Evolutionary conservation across 1,140 invertebrate genomes (phyloP), one percentile per base, ranked within the genome.

Genomic region (Protaetia brevitarsis): DNA sequence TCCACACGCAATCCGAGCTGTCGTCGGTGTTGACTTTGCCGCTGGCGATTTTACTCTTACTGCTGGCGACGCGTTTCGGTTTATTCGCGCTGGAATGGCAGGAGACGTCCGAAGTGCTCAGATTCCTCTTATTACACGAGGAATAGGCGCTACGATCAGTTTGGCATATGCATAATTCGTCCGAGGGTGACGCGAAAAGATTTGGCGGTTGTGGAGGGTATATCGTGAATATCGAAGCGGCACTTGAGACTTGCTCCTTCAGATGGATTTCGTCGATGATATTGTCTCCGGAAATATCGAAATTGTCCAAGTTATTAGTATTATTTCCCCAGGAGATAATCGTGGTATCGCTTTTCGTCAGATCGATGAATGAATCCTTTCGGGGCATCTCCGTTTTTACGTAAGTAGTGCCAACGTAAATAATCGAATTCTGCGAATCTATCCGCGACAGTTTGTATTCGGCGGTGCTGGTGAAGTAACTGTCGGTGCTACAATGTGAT

Each of bases 151-250:
- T 7, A 2, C n/a, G 21, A 36, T 3, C 31, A 2, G 2, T 29
- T 36, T 23, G 31, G 23, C 13, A 62, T 10, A 62, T 21, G 21
- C 60, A 62, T 5, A 62, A 36, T 21, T 62, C 60, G 5, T 62
- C 60, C 1, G 60, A 62, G 6, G 60, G 60, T 11, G 29, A 34
- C 3, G 60, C 16, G 31, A 62, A 62, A 3, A 62, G 13, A 16
- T 36, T 62, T 36, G 19, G 60, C n/a, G 60, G 19, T 36, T 62
- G 27, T 10, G 60, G 60, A 23, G 60, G 60, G 19, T 21, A 62
- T 11, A 62, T 62, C 3, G 60, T 62, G 29, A 62, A 62, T 36
- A 62, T 62, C 21, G 60, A 36, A 5, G 29, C 60, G 21, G 31
- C 29, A n/a, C 29, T 62, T 8, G 31, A 34, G 19, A 62, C 60